Evolutionary conservation across 2,888 invertebrate species (phyloP).

Genomic region (Stomorhina lunata): DNA sequence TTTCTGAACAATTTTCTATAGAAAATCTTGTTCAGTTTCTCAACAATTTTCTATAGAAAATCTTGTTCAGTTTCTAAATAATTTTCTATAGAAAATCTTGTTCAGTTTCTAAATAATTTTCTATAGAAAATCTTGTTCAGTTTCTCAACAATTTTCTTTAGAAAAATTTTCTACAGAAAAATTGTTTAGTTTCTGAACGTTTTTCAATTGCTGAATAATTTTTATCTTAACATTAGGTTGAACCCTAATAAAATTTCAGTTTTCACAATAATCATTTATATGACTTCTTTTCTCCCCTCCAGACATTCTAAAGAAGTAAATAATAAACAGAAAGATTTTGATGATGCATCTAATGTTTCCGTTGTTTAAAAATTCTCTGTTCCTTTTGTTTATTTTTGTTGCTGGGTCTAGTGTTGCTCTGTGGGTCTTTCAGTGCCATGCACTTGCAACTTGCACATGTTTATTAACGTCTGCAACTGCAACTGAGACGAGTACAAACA

Average conservation of each 20-base stretch:
- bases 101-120: too few relatives aligned
- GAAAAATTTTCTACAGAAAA: too few relatives aligned
- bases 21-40: too few relatives aligned
- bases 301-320: constrained; percentile 54
- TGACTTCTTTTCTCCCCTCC: constrained; percentile 43
- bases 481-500: constrained; percentile 3
- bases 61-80: too few relatives aligned
- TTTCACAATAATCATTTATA: constrained; percentile 14
- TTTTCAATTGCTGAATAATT: too few relatives aligned
- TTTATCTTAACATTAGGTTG: too few relatives aligned
- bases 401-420: constrained; percentile 12
- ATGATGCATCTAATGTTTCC: constrained; percentile 66
- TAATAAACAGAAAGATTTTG: constrained; percentile 60
- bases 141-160: too few relatives aligned
- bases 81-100: too few relatives aligned
- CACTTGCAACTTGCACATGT: constrained; percentile 60
- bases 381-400: constrained; percentile 9
- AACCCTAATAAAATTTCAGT: constrained; percentile 26
- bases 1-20: too few relatives aligned
- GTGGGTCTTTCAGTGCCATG: constrained; percentile 8
- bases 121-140: too few relatives aligned
- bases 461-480: constrained; percentile 38
- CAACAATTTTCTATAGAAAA: too few relatives aligned
- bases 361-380: constrained; percentile 29
- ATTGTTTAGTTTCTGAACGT: too few relatives aligned